A percentile compares a stretch with the other conserved stretches of the same genome.
These are phyloP conservation scores for Plutomurus gul DNA, from an alignment of 1,140 invertebrate genomes.

Conservation along the genomic window DNA sequence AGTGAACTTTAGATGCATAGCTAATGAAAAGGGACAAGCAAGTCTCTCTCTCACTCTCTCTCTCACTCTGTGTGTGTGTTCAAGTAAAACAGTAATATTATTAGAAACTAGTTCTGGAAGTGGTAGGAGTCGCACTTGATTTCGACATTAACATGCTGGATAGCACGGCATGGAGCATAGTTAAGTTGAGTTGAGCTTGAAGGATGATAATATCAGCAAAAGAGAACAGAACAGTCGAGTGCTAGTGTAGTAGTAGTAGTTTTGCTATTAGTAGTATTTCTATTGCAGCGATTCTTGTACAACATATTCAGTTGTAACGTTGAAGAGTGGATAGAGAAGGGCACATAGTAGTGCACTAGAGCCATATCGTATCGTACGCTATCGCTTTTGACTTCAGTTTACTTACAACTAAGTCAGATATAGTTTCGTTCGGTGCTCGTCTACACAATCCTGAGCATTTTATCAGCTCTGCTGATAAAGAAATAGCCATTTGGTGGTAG, in stretches of 20 bases:
- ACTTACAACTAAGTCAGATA: not conserved
- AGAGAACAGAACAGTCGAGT: not conserved
- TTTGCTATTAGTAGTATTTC: not conserved
- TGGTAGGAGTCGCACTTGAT: slow-evolving; percentile 7
- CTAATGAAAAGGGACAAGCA: not conserved
- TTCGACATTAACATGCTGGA: slow-evolving; percentile 31
- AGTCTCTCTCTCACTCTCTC: no score
- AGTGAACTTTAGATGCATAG: not conserved
- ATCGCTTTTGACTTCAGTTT: slow-evolving; percentile 3
- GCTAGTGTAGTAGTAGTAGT: not conserved
- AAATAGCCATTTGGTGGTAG: slow-evolving; percentile 50
- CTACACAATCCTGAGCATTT: slow-evolving; percentile 28
- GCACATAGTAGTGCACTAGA: not conserved
- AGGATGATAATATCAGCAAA: slow-evolving; percentile 32
- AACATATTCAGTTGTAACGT: not conserved
- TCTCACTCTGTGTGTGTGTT: no score
- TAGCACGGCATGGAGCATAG: not conserved
- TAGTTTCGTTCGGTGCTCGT: not conserved
- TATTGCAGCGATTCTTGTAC: not conserved
- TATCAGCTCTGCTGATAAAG: slow-evolving; percentile 45
- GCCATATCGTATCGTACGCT: slow-evolving; percentile 12
- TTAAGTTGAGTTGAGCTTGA: slow-evolving; percentile 24
- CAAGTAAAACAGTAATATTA: not conserved
- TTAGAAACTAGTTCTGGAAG: not conserved
- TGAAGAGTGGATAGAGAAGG: not conserved